A percentile compares a stretch with the other conserved stretches of the same genome.
Conservation (phyloP, 2,113 vertebrate species). For the Entosphenus tridentatus region DNA sequence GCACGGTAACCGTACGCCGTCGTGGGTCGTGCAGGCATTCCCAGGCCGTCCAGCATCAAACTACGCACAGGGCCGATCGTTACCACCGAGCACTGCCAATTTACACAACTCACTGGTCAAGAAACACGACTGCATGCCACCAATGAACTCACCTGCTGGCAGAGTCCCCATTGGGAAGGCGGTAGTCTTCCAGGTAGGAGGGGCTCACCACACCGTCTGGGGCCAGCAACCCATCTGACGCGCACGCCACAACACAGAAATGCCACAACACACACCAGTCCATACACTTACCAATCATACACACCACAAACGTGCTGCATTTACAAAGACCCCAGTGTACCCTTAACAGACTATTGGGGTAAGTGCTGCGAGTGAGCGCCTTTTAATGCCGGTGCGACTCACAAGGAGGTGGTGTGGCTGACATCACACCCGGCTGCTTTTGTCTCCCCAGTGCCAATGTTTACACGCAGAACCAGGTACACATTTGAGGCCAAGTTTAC, state of each 20-base stretch:
- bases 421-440: constrained; percentile 7
- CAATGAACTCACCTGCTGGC: too few species aligned
- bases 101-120: too few species aligned
- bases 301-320: not conserved
- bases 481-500: constrained; percentile 12
- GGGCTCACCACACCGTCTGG: constrained; percentile 51
- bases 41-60: too few species aligned
- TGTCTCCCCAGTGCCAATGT: too few species aligned
- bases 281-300: not conserved
- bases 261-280: not conserved
- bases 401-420: constrained; percentile 5
- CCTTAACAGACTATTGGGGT: not conserved
- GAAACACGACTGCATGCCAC: too few species aligned
- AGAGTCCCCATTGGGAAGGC: constrained; percentile 53
- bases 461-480: too few species aligned
- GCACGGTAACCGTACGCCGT: constrained; percentile 3
- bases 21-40: not conserved
- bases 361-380: not conserved
- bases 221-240: constrained; percentile 53
- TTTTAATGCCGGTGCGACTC: not conserved
- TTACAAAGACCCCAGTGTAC: not conserved
- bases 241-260: constrained; percentile 9
- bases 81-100: too few species aligned
- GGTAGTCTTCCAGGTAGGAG: constrained; percentile 53
- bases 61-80: too few species aligned